Conservation (phyloP, 2,113 vertebrate species). For the Gyps fulvus region DNA sequence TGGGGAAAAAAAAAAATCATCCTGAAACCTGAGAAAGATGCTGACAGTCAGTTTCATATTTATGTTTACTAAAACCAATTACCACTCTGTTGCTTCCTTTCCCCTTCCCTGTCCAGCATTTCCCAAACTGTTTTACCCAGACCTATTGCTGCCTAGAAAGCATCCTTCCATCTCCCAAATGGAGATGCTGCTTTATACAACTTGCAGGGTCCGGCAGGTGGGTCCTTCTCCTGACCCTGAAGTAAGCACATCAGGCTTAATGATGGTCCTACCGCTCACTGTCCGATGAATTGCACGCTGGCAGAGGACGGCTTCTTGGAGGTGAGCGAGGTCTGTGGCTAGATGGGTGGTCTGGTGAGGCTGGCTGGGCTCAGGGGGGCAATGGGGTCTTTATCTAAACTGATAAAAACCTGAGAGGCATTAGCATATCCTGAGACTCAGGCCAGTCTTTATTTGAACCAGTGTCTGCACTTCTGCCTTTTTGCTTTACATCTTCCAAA, state of each 20-base stretch:
- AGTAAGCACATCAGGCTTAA: rapidly evolving
- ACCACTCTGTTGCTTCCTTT: neutral
- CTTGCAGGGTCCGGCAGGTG: neutral
- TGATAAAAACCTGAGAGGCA: conserved; percentile 18
- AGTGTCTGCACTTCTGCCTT: neutral
- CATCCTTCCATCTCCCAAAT: neutral
- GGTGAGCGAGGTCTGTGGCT: neutral
- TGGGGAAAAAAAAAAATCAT: no score
- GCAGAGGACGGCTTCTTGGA: neutral
- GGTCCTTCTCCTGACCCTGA: neutral
- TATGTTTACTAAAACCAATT: neutral
- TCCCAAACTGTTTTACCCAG: neutral
- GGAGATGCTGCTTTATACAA: neutral
- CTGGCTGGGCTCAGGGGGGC: neutral
- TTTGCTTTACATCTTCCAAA: neutral
- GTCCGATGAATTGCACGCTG: rapidly evolving
- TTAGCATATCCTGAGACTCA: neutral
- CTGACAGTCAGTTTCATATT: neutral
- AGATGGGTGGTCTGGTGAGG: conserved; percentile 17
- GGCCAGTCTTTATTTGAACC: neutral
- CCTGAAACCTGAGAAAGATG: neutral
- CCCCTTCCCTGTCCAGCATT: neutral
- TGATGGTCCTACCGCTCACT: rapidly evolving
- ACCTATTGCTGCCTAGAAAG: neutral
- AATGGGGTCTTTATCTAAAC: conserved; percentile 10